These are phyloP conservation scores for Mola mola DNA, from an alignment of 2,113 vertebrate genomes.

Conservation along the genomic window DNA sequence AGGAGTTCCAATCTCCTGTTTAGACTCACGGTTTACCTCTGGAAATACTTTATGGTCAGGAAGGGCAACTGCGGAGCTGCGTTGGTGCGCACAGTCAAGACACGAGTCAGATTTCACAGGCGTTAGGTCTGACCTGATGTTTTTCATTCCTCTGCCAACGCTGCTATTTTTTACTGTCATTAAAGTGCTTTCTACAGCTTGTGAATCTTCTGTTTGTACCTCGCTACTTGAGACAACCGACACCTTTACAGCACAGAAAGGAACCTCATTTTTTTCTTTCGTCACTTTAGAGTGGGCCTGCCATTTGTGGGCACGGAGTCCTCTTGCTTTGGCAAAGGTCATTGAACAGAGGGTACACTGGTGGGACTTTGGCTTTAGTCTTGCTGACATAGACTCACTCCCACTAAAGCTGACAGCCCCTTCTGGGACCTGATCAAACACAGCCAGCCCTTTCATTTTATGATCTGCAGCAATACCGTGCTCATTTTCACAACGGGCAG, in stretches of 20 bases:
- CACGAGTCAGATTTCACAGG: constrained; percentile 35
- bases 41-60: constrained; percentile 50
- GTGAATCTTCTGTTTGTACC: background rate
- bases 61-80: constrained; percentile 44
- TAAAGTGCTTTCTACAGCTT: background rate
- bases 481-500: constrained; percentile 45
- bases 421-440: background rate
- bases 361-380: constrained; percentile 41
- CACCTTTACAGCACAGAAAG: background rate
- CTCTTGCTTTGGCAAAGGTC: constrained; percentile 74
- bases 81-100: constrained; percentile 48
- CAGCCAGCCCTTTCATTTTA: background rate
- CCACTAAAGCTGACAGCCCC: background rate
- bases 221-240: background rate
- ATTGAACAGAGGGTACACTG: constrained; percentile 74
- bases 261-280: constrained; percentile 12
- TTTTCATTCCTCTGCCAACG: constrained; percentile 7
- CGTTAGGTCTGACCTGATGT: background rate
- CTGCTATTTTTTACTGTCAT: background rate
- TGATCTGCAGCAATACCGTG: constrained; percentile 38
- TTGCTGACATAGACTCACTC: constrained; percentile 3
- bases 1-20: constrained; percentile 31
- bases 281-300: constrained; percentile 69
- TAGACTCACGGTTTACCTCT: constrained; percentile 19
- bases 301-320: constrained; percentile 80